A percentile compares a stretch with the other conserved stretches of the same genome.
phyloP scores from a whole-genome alignment of 2,888 invertebrate species.

The Brachylomia viminalis region DNA sequence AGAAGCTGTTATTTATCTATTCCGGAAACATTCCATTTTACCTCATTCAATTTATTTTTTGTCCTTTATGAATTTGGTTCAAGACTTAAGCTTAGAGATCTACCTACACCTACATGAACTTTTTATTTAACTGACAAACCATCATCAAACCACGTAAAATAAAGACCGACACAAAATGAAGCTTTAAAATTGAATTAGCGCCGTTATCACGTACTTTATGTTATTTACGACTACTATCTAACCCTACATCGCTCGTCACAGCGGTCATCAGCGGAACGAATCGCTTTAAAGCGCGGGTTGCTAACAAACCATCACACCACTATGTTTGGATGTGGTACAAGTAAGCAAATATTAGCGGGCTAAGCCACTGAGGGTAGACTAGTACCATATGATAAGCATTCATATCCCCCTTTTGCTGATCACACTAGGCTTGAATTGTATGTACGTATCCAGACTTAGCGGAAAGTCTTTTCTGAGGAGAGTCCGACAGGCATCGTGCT shows the following conservation, averaged over 20 bases:
- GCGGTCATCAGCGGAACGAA: constrained; percentile 77
- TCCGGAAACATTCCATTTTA: background rate
- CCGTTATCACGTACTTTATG: constrained; percentile 38
- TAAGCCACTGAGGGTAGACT: background rate
- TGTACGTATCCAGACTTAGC: background rate
- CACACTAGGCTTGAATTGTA: background rate
- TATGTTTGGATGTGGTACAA: constrained; percentile 58
- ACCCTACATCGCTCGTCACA: constrained; percentile 66
- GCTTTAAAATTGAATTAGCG: constrained; percentile 49
- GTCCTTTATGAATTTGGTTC: background rate
- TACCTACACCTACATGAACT: background rate
- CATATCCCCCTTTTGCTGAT: background rate
- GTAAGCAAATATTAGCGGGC: constrained; percentile 1
- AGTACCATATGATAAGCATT: background rate
- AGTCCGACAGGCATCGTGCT: background rate
- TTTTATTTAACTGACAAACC: background rate
- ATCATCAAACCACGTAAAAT: background rate
- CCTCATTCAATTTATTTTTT: background rate
- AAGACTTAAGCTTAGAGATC: background rate
- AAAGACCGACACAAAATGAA: constrained; percentile 18
- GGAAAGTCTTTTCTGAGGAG: background rate
- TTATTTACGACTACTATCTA: constrained; percentile 49
- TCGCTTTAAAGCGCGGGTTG: constrained; percentile 70
- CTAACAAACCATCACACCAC: constrained; percentile 61
- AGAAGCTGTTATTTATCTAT: background rate